These are phyloP conservation scores for Papilio helenus DNA, from an alignment of 1,140 invertebrate species.

Conservation along the genomic window DNA sequence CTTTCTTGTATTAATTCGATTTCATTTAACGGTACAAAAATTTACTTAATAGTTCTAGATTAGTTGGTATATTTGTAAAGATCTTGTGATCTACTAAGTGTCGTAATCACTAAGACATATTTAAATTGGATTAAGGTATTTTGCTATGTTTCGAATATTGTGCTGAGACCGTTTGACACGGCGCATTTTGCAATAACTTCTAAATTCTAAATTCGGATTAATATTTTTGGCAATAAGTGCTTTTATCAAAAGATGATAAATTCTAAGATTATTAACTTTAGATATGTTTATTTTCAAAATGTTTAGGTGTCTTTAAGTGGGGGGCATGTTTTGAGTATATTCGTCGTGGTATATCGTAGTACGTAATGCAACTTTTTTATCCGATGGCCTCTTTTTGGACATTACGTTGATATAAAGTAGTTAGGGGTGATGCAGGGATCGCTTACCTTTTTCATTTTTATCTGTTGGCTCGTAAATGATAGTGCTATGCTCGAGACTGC, in stretches of 20 bases:
- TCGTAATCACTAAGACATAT: slow-evolving; percentile 23
- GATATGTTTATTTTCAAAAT: slow-evolving; percentile 27
- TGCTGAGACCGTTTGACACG: slow-evolving; percentile 39
- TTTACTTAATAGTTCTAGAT: slow-evolving; percentile 32
- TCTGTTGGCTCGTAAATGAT: too few relatives aligned
- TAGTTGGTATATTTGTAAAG: slow-evolving; percentile 2
- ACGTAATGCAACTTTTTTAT: slow-evolving; percentile 8
- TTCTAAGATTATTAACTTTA: slow-evolving; percentile 26
- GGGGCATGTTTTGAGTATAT: slow-evolving; percentile 15
- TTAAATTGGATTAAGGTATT: slow-evolving; percentile 38
- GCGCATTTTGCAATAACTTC: slow-evolving; percentile 36
- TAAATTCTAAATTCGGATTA: slow-evolving; percentile 20
- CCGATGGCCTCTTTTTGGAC: neutral
- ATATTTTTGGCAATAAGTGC: neutral
- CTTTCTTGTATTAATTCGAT: slow-evolving; percentile 23
- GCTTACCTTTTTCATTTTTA: too few relatives aligned
- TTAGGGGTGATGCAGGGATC: too few relatives aligned
- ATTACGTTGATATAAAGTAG: neutral
- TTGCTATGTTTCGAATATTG: slow-evolving; percentile 40
- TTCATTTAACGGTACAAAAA: slow-evolving; percentile 32
- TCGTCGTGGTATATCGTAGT: slow-evolving; percentile 31
- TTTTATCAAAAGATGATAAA: slow-evolving; percentile 13
- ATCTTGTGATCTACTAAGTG: slow-evolving; percentile 27
- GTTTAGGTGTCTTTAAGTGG: slow-evolving; percentile 58
- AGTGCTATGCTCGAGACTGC: too few relatives aligned